Base-by-base conservation (phyloP, 2,888 invertebrate genomes). In the Tridacna gigas region DNA sequence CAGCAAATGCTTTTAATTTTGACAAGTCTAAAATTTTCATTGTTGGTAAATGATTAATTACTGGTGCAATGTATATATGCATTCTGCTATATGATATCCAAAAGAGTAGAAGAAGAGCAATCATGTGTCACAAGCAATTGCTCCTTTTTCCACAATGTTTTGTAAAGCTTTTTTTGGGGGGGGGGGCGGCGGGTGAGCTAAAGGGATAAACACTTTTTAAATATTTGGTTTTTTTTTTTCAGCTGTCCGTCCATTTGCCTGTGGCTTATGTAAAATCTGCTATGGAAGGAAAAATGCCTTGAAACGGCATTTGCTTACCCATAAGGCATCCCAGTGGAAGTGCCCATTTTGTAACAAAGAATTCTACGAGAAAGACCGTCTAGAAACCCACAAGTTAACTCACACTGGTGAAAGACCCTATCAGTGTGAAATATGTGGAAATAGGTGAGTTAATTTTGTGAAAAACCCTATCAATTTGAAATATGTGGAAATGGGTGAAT, bases 231-330 rank as follows among this genome's bases (percentile, higher is more conserved):
- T n/a, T 18, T n/a, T 47, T 79, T 47, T 60, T 76, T 66, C 81
- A 84, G 84, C 78, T 37, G 66, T 51, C 25, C 61, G 15, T 28
- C 77, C 84, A 74, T 84, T 60, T 67, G 63, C 79, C 79, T 84
- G 84, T 82, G 84, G 84, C n/a, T 74, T 84, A 12, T 84, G 84
- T 79, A 47, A 65, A 13, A 61, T 65, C 12, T 77, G 76, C n/a
- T 84, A 81, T 65, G 79, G 79, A 15, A 25, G 84, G 26, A 28
- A 56, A 20, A 26, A 22, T 26, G 60, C 77, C 45, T 20, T 84
- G 20, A 65, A 48, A 28, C 37, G 60, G 12, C 84, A 84, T 61
- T 61, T 84, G 37, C 56, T 76, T 25, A 60, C 28, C 18, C 75
- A 79, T 15, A 51, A 48, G 22, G 47, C 26, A 12, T 22, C 76